Conservation (phyloP, 2,888 invertebrate species). For the Hecatera dysodea region DNA sequence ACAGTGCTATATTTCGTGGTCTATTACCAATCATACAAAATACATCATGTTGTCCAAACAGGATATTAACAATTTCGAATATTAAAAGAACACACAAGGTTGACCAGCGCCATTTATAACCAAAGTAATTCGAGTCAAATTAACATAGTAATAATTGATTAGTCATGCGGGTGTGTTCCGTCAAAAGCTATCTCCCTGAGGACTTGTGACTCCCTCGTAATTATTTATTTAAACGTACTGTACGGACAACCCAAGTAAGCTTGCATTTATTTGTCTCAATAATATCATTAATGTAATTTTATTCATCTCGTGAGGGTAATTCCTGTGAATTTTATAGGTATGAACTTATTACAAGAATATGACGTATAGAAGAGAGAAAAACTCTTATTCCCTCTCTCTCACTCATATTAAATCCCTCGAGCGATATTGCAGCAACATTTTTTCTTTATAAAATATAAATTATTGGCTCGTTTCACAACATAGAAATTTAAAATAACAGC, state of each 20-base stretch:
- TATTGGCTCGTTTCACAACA: too few relatives aligned
- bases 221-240: conserved; percentile 38
- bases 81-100: conserved; percentile 26
- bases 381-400: too few relatives aligned
- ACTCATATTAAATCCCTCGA: too few relatives aligned
- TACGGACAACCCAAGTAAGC: conserved; percentile 11
- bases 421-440: too few relatives aligned
- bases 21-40: not conserved
- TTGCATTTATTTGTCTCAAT: conserved; percentile 28
- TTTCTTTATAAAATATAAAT: too few relatives aligned
- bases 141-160: conserved; percentile 66
- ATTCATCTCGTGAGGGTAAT: conserved; percentile 44
- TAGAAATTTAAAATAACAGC: too few relatives aligned
- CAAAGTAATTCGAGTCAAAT: conserved; percentile 66
- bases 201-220: conserved; percentile 51
- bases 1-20: not conserved
- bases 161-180: conserved; percentile 73
- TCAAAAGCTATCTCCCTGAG: conserved; percentile 62
- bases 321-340: conserved; percentile 33
- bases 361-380: not conserved
- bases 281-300: conserved; percentile 44
- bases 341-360: conserved; percentile 10
- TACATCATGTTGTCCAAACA: conserved; percentile 4
- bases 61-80: conserved; percentile 48
- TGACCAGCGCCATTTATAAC: conserved; percentile 50